phyloP scores from a whole-genome alignment of 2,113 vertebrate genomes.

The Talpa occidentalis region DNA sequence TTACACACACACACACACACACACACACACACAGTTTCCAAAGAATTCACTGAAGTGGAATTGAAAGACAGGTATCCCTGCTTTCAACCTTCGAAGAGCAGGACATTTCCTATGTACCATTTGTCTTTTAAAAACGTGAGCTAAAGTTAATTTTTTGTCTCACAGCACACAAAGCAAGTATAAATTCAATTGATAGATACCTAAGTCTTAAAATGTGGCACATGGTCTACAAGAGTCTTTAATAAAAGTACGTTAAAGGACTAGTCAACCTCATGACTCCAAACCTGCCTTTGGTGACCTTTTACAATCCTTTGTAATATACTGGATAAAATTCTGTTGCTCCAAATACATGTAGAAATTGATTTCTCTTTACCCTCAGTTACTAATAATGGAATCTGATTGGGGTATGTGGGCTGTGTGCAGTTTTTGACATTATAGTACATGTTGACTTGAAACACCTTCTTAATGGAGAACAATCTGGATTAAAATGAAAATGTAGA shows the following conservation, averaged over 20 bases:
- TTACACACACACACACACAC: not conserved
- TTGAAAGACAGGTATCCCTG: not conserved
- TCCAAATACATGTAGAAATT: constrained; percentile 39
- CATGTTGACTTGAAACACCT: constrained; percentile 27
- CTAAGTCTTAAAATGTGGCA: constrained; percentile 29
- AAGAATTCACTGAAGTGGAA: not conserved
- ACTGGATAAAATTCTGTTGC: constrained; percentile 30
- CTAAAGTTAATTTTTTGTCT: not conserved
- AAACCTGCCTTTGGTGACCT: constrained; percentile 45
- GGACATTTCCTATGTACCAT: not conserved
- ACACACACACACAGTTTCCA: not conserved
- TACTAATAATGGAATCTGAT: constrained; percentile 24
- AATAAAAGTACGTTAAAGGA: constrained; percentile 52
- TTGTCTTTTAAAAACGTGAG: not conserved
- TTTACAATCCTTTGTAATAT: constrained; percentile 39
- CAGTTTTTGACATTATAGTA: constrained; percentile 46
- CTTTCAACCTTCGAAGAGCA: not conserved
- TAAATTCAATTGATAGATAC: not conserved
- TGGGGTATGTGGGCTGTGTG: not conserved
- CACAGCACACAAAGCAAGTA: not conserved
- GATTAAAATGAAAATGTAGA: constrained; percentile 73
- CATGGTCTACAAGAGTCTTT: constrained; percentile 43
- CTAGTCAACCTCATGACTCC: constrained; percentile 27
- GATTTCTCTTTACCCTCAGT: constrained; percentile 4
- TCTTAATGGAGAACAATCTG: constrained; percentile 38